Percentiles rank a stretch among this genome's conserved stretches.
These are phyloP conservation scores for Scomber japonicus DNA, from an alignment of 2,113 vertebrate genomes.

Conservation along the genomic window DNA sequence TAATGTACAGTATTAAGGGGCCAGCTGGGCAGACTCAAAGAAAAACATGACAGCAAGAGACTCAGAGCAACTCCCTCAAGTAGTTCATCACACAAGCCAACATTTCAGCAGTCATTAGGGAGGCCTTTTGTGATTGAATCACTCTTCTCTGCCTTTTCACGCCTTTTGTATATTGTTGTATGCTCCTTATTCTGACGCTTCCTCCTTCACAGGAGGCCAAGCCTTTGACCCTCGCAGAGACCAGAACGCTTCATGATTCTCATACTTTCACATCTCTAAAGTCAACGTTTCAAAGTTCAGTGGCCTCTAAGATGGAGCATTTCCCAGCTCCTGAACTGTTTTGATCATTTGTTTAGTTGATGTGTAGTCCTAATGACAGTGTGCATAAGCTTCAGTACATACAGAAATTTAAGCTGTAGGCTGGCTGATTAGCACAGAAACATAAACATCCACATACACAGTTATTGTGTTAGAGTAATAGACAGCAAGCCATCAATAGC, in stretches of 20 bases:
- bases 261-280: conserved; percentile 51
- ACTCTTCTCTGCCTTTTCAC: conserved; percentile 7
- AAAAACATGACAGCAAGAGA: conserved; percentile 30
- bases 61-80: conserved; percentile 28
- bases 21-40: conserved; percentile 57
- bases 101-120: conserved; percentile 40
- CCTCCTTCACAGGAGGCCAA: conserved; percentile 70
- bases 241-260: conserved; percentile 60
- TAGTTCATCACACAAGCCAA: conserved; percentile 48
- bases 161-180: background rate
- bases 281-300: conserved; percentile 66
- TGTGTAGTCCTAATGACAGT: conserved; percentile 26
- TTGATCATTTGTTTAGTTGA: conserved; percentile 50
- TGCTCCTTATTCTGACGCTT: conserved; percentile 14
- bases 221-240: conserved; percentile 77
- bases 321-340: conserved; percentile 55
- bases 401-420: background rate
- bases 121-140: conserved; percentile 21
- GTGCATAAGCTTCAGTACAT: background rate
- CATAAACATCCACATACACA: conserved; percentile 15
- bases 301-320: conserved; percentile 54
- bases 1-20: background rate
- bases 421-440: conserved; percentile 26
- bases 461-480: conserved; percentile 11
- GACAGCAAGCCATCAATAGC: background rate